A percentile compares a stretch with the other conserved stretches of the same genome.
Evolutionary conservation across 2,888 invertebrate species (phyloP).

Genomic region (Conomelus anceps): DNA sequence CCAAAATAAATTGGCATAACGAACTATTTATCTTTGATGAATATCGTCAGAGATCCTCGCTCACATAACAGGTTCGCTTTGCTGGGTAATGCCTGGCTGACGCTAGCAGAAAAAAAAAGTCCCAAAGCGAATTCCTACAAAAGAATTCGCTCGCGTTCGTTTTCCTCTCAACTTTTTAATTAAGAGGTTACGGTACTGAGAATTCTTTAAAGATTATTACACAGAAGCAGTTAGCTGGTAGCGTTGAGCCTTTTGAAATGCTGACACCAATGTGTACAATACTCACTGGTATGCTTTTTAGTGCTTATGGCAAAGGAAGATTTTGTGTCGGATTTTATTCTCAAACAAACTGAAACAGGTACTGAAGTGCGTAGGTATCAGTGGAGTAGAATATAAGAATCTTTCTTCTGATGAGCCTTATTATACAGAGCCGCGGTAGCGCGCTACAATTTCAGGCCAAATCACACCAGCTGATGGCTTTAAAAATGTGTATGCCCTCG

Average conservation of each 20-base stretch:
- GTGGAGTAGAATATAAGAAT: no score
- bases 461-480: no score
- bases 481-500: no score
- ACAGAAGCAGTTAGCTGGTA: not conserved
- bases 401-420: no score
- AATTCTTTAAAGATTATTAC: not conserved
- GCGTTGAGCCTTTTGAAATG: not conserved
- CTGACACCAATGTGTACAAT: not conserved
- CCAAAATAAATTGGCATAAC: not conserved
- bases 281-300: not conserved
- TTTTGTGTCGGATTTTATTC: no score
- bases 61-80: not conserved
- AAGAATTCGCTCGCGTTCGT: not conserved
- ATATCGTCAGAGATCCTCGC: not conserved
- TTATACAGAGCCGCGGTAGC: no score
- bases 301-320: not conserved
- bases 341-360: no score
- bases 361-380: no score
- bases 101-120: not conserved
- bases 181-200: not conserved
- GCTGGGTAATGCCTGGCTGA: not conserved
- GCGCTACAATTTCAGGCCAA: no score
- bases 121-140: not conserved
- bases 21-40: not conserved
- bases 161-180: not conserved